Conservation (phyloP, 2,113 vertebrate genomes). For the Ochotona princeps region DNA sequence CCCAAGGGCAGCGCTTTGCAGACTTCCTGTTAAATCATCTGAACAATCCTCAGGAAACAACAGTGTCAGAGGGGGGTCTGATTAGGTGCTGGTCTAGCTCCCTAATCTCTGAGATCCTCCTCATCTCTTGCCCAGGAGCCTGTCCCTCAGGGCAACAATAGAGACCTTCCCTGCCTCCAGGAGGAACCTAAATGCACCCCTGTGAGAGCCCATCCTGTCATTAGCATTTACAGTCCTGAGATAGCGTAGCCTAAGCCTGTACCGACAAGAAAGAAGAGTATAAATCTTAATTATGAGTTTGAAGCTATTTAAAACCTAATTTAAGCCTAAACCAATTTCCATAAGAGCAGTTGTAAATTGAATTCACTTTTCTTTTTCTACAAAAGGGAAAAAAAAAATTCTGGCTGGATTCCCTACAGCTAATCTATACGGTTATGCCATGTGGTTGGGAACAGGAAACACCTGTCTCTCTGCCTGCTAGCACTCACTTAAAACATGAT, state of each 20-base stretch:
- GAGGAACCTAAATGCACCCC: background rate
- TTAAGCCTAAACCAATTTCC: conserved; percentile 67
- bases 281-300: conserved; percentile 57
- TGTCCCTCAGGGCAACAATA: background rate
- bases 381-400: background rate
- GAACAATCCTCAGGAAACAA: background rate
- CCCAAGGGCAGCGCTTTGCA: background rate
- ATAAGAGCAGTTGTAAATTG: conserved; percentile 65
- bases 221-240: background rate
- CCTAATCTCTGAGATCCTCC: background rate
- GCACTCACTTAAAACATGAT: conserved; percentile 78
- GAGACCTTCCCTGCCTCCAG: background rate
- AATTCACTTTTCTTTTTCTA: conserved; percentile 32
- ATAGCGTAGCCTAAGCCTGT: background rate
- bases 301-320: conserved; percentile 52
- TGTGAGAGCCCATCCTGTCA: background rate
- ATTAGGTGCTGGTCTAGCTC: background rate
- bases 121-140: background rate
- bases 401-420: conserved; percentile 69
- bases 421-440: conserved; percentile 75
- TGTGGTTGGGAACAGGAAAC: conserved; percentile 80
- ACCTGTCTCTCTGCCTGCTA: conserved; percentile 77
- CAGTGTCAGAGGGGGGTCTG: background rate
- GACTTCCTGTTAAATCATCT: background rate
- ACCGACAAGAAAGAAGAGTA: conserved; percentile 12